Conservation (phyloP, 2,888 invertebrate genomes). For the Plagiodera versicolora region DNA sequence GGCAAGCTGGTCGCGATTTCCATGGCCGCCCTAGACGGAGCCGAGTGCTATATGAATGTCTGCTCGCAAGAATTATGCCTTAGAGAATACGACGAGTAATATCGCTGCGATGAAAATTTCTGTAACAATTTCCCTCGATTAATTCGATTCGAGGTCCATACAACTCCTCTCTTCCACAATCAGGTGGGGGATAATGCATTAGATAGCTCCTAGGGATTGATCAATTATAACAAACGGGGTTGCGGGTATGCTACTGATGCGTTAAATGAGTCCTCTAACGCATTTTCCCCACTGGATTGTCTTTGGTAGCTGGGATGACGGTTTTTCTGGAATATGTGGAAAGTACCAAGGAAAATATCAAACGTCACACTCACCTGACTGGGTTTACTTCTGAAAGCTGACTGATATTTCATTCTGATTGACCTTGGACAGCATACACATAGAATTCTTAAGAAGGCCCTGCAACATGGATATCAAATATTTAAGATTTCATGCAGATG, state of each 20-base stretch:
- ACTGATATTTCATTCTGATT: slow-evolving; percentile 78
- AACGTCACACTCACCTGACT: slow-evolving; percentile 72
- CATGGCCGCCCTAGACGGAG: slow-evolving; percentile 49
- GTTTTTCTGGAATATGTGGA: no score
- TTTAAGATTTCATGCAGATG: not conserved
- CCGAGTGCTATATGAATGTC: slow-evolving; percentile 75
- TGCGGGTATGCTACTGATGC: no score
- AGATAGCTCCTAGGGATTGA: no score
- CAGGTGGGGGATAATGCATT: no score
- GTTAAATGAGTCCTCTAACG: no score
- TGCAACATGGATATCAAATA: slow-evolving; percentile 58
- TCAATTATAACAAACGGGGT: no score
- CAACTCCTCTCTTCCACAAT: not conserved
- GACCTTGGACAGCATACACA: slow-evolving; percentile 88
- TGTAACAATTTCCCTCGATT: slow-evolving; percentile 59
- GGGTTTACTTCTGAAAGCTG: slow-evolving; percentile 81
- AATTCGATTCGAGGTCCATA: not conserved
- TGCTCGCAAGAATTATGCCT: slow-evolving; percentile 84
- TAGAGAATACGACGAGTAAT: slow-evolving; percentile 80
- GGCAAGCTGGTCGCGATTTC: slow-evolving; percentile 52
- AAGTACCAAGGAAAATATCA: not conserved
- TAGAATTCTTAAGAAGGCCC: slow-evolving; percentile 89
- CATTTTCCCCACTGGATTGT: not conserved
- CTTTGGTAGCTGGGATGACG: no score
- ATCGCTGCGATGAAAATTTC: slow-evolving; percentile 76